Evolutionary conservation across 2,113 vertebrate genomes (phyloP).

Genomic region (Dasyornis broadbenti): DNA sequence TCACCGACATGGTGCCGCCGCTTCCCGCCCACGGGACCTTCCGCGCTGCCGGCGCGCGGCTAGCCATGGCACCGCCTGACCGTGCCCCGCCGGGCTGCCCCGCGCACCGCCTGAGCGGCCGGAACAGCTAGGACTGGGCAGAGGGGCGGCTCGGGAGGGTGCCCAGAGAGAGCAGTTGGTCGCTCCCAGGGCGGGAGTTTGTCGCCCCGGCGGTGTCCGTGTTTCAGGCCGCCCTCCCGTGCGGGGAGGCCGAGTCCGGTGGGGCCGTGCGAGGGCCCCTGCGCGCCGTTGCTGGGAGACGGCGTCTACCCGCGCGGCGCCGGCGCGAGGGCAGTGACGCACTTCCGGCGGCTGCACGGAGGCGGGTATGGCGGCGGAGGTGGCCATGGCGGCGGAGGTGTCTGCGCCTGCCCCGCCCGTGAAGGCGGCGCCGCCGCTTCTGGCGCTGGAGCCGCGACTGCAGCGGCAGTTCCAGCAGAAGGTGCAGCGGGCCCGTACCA

Average conservation of each 20-base stretch:
- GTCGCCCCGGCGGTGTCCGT: too few species aligned
- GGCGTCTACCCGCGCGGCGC: not conserved
- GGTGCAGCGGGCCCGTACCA: constrained; percentile 64
- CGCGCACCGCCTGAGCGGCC: not conserved
- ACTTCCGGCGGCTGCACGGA: not conserved
- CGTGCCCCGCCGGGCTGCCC: not conserved
- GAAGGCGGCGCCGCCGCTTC: not conserved
- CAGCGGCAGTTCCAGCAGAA: constrained; percentile 77
- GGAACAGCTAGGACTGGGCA: accelerated
- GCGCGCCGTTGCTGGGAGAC: not conserved
- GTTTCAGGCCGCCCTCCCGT: not conserved
- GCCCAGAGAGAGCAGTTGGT: not conserved
- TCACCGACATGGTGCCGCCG: constrained; percentile 85
- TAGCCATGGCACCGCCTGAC: not conserved
- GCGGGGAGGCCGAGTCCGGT: not conserved
- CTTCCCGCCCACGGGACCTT: not conserved
- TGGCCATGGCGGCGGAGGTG: not conserved
- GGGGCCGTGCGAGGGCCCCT: not conserved
- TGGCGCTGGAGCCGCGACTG: constrained; percentile 63
- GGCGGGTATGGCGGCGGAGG: not conserved
- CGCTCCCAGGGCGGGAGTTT: too few species aligned
- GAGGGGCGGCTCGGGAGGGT: not conserved
- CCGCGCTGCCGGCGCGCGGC: not conserved
- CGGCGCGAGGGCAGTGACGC: not conserved
- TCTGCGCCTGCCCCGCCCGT: accelerated